Evolutionary conservation across 2,113 vertebrate species (phyloP).

Genomic region (Pavo muticus): DNA sequence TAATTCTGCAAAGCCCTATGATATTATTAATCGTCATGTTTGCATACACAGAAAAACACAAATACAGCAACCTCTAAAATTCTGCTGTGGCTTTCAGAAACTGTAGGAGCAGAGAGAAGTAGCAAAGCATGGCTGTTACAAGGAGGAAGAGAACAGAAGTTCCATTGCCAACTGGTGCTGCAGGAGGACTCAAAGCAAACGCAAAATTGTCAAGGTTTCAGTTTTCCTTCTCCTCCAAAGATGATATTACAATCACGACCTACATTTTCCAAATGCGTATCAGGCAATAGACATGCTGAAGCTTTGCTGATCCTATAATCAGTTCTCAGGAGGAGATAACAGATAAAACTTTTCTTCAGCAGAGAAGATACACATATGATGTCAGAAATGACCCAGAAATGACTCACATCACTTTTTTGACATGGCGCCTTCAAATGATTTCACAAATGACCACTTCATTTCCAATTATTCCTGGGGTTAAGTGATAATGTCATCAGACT

Average conservation of each 20-base stretch:
- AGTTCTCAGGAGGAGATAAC: not conserved
- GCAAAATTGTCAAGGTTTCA: not conserved
- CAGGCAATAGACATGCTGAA: not conserved
- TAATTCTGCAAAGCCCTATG: not conserved
- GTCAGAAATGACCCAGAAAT: not conserved
- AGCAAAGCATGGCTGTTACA: not conserved
- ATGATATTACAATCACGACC: not conserved
- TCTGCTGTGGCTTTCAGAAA: not conserved
- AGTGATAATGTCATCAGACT: conserved; percentile 2
- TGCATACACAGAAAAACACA: not conserved
- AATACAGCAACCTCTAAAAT: not conserved
- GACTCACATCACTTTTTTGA: not conserved
- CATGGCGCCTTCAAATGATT: conserved; percentile 18
- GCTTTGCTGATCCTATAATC: not conserved
- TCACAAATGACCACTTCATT: conserved; percentile 5
- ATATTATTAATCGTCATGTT: not conserved
- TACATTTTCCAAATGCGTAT: not conserved
- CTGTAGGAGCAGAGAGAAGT: not conserved
- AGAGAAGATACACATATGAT: not conserved
- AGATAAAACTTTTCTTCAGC: not conserved
- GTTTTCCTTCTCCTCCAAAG: not conserved
- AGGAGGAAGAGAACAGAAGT: not conserved
- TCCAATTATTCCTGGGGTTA: not conserved
- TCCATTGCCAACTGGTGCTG: not conserved
- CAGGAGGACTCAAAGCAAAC: not conserved